These are phyloP conservation scores for Pristionchus maxplancki DNA, from an alignment of 2,888 invertebrate genomes.

Conservation along the genomic window DNA sequence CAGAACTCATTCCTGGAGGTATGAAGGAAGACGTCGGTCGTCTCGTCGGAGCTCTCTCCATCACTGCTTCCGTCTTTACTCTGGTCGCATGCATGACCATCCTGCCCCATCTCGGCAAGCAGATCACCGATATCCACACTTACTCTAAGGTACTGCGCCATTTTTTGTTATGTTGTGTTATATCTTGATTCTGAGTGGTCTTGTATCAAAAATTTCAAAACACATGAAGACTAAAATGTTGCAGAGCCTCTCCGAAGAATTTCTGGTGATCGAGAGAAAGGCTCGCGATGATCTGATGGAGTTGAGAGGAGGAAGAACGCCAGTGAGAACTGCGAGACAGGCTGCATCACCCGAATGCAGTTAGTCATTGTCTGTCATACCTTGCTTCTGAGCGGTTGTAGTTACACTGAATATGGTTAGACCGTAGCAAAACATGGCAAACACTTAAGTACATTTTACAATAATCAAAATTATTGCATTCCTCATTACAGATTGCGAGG, in stretches of 20 bases:
- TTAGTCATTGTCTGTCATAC: neutral
- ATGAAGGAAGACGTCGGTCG: conserved; percentile 47
- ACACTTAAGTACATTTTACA: too few relatives aligned
- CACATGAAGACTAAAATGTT: too few relatives aligned
- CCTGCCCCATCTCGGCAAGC: conserved; percentile 45
- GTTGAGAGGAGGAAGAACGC: conserved; percentile 33
- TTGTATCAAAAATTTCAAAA: too few relatives aligned
- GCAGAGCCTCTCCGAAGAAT: conserved; percentile 44
- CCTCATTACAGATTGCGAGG: conserved; percentile 41
- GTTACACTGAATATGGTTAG: too few relatives aligned
- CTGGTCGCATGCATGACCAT: conserved; percentile 31
- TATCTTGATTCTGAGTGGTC: too few relatives aligned
- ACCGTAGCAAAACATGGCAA: too few relatives aligned
- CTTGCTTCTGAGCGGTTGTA: neutral
- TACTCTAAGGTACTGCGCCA: conserved; percentile 11
- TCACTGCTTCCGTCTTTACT: neutral
- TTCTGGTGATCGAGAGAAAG: conserved; percentile 22
- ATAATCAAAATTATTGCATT: too few relatives aligned
- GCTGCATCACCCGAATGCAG: conserved; percentile 38
- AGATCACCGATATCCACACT: conserved; percentile 29
- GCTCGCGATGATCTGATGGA: conserved; percentile 27
- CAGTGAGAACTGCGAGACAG: conserved; percentile 38
- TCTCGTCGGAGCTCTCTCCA: conserved; percentile 9
- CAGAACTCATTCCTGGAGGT: neutral
- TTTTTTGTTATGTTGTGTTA: neutral